Base-by-base conservation (phyloP, 2,888 invertebrate species). In the Eucera pruinosa region DNA sequence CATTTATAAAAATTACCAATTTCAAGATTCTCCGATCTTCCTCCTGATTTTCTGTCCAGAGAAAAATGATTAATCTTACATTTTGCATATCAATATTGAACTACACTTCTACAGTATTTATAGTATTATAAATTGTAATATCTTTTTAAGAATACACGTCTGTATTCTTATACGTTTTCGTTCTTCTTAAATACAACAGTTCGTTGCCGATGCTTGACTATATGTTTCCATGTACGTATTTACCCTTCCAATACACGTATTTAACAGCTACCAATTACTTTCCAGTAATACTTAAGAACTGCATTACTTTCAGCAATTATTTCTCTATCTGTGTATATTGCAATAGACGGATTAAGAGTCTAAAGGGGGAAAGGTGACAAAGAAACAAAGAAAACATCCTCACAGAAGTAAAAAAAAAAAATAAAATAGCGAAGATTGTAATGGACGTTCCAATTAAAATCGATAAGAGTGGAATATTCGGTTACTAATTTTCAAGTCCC, bases 261-360 rank as follows among this genome's bases (percentile, higher is more conserved):
- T 20, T 55, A 81, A 77, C 62, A 48, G 57, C n/a, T 27, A n/a
- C 39, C 50, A 57, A 15, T 39, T 47, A 68, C 48, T 64, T 60
- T 69, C 57, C 54, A 55, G 57, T 62, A 39, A 67, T 54, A 64
- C 30, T 41, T 43, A 71, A 64, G 67, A 60, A 66, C 65, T 70
- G 69, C 67, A 43, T 77, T 71, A 68, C 69, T 78, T 78, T 69
- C 81, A 83, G 81, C 78, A 55, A 33, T 71, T 80, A 15, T 72
- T 61, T 75, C 66, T 50, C 45, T 77, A 66, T 80, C 66, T 65
- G 18, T 57, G 18, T 57, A 65, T 54, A 55, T 57, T 48, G 54
- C 50, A 62, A 55, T 68, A 71, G 62, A 74, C 58, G 50, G 61
- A 76, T 52, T 57, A 55, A 43, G 47, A 74, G 55, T 64, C 57